These are phyloP conservation scores for Pachymerium ferrugineum DNA, from an alignment of 2,888 invertebrate genomes.

Conservation along the genomic window DNA sequence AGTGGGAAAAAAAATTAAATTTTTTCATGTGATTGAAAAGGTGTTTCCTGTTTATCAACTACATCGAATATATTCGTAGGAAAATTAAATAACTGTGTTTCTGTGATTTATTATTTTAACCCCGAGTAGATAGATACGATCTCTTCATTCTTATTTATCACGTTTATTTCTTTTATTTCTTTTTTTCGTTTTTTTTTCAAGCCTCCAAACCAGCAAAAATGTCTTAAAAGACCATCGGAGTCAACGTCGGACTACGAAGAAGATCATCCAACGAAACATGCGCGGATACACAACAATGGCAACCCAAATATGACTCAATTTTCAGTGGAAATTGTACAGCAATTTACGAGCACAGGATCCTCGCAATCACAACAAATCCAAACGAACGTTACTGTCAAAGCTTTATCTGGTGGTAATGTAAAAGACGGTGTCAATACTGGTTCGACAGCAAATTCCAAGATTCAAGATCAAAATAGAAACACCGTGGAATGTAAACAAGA, in stretches of 20 bases:
- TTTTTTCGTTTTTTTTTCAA: constrained; percentile 30
- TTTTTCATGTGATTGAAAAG: no score
- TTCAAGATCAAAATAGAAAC: neutral
- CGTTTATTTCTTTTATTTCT: constrained; percentile 30
- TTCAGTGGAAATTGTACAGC: constrained; percentile 88
- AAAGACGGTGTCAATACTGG: constrained; percentile 30
- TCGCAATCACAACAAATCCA: constrained; percentile 82
- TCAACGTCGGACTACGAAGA: constrained; percentile 44
- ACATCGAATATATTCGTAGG: no score
- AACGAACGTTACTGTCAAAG: constrained; percentile 86
- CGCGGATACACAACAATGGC: constrained; percentile 43
- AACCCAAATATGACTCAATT: constrained; percentile 63
- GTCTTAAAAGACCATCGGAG: constrained; percentile 67
- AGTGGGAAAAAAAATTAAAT: no score
- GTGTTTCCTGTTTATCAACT: no score
- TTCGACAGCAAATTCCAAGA: neutral
- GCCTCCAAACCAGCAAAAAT: constrained; percentile 61
- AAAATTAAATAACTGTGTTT: no score
- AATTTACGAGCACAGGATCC: constrained; percentile 68
- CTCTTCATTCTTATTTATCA: no score
- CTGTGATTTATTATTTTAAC: no score
- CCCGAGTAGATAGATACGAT: no score
- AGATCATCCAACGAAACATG: constrained; percentile 41
- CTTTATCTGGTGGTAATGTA: constrained; percentile 52
- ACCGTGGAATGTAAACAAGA: constrained; percentile 65